Conservation (phyloP, 2,888 invertebrate species). For the Orthosia gothica region DNA sequence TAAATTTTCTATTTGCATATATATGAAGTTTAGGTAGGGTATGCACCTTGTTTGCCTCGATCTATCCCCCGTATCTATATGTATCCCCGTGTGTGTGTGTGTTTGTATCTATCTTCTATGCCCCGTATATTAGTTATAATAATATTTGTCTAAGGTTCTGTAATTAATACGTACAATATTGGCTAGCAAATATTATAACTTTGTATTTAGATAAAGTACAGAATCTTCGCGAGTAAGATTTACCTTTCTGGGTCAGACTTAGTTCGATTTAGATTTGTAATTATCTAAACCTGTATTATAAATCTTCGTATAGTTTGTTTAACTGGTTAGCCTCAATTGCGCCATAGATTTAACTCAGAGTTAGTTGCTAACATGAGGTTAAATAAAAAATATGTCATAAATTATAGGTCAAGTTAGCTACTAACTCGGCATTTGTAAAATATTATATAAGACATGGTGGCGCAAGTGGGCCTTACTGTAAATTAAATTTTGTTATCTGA, state of each 20-base stretch:
- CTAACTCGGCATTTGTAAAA: no score
- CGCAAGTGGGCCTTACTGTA: no score
- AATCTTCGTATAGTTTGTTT: no score
- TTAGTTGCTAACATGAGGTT: no score
- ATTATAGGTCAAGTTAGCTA: no score
- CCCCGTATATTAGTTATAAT: conserved; percentile 34
- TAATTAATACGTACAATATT: conserved; percentile 35
- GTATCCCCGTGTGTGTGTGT: no score
- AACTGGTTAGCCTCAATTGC: no score
- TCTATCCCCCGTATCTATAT: conserved; percentile 42
- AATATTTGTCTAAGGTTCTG: conserved; percentile 49
- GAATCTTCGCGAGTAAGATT: conserved; percentile 24
- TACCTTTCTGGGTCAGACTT: conserved; percentile 37
- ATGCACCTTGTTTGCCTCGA: conserved; percentile 18
- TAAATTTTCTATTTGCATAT: conserved; percentile 27
- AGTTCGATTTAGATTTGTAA: conserved; percentile 33
- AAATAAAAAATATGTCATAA: no score
- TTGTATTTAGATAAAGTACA: conserved; percentile 29
- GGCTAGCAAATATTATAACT: conserved; percentile 44
- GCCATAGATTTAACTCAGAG: no score
- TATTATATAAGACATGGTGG: no score
- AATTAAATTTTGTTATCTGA: background rate
- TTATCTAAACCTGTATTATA: conserved; percentile 15
- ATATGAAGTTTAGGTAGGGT: conserved; percentile 9
- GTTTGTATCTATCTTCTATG: conserved; percentile 38